Conservation (phyloP, 2,797 vertebrate species). For the Loris lydekkerianus region DNA sequence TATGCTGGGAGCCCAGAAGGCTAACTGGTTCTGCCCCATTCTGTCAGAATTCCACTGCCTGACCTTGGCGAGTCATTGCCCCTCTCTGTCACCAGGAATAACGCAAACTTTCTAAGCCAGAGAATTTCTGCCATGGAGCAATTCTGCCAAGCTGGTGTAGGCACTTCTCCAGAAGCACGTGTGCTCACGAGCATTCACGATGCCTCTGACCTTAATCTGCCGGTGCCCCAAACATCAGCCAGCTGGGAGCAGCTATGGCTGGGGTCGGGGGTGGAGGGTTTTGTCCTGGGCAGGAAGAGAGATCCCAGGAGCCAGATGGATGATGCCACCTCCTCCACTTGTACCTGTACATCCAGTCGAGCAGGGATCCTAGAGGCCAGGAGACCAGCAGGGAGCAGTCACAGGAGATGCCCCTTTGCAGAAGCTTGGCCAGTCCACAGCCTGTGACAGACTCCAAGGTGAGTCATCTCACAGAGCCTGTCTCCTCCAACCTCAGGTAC, state of each 20-base stretch:
- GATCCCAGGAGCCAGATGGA: constrained; percentile 66
- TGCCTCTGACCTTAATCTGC: constrained; percentile 67
- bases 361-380: not conserved
- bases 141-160: constrained; percentile 21
- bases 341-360: not conserved
- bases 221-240: not conserved
- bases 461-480: not conserved
- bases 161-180: not conserved
- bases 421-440: not conserved
- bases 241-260: not conserved
- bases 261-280: too few relatives aligned
- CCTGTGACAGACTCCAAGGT: rapidly evolving
- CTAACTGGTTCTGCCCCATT: not conserved
- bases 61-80: constrained; percentile 69
- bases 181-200: constrained; percentile 10
- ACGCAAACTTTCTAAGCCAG: constrained; percentile 53
- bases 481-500: not conserved
- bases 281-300: not conserved
- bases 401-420: not conserved
- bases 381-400: not conserved
- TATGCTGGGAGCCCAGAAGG: not conserved
- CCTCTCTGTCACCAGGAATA: constrained; percentile 58
- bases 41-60: not conserved
- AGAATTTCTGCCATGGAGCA: not conserved
- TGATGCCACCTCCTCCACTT: rapidly evolving